A percentile compares a stretch with the other conserved stretches of the same genome.
Conservation (phyloP, 1,140 invertebrate genomes). For the Procambarus virginalis region DNA sequence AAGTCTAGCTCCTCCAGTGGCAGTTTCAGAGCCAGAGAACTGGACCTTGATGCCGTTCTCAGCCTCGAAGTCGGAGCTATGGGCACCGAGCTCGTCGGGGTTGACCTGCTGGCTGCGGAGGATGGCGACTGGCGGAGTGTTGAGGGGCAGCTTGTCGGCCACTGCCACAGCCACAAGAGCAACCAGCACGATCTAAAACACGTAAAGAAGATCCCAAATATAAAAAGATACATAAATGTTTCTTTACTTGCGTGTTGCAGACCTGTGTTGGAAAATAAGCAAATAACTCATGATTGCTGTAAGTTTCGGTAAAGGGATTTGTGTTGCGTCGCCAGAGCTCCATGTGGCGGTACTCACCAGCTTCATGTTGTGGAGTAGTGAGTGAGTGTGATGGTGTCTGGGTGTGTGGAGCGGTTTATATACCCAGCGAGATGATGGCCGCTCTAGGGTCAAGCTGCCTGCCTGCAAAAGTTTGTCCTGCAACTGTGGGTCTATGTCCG, state of each 20-base stretch:
- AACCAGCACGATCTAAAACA: constrained; percentile 8
- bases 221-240: too few relatives aligned
- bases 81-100: constrained; percentile 49
- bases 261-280: not conserved
- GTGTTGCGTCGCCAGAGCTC: too few relatives aligned
- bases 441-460: too few relatives aligned
- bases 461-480: too few relatives aligned
- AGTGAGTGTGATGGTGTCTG: not conserved
- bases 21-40: constrained; percentile 26
- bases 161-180: constrained; percentile 22
- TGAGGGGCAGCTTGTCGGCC: constrained; percentile 10
- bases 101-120: constrained; percentile 43
- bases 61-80: constrained; percentile 62
- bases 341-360: not conserved
- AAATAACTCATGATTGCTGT: not conserved
- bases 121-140: constrained; percentile 28
- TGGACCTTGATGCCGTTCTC: constrained; percentile 53
- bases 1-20: constrained; percentile 29
- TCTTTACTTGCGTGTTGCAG: too few relatives aligned
- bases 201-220: too few relatives aligned
- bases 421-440: not conserved
- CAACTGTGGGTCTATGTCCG: too few relatives aligned
- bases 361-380: constrained; percentile 34
- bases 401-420: not conserved
- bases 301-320: not conserved